Percentiles rank a stretch among this genome's conserved stretches.
phyloP scores from a whole-genome alignment of 2,888 invertebrate genomes.

The Pseudoips prasinana region DNA sequence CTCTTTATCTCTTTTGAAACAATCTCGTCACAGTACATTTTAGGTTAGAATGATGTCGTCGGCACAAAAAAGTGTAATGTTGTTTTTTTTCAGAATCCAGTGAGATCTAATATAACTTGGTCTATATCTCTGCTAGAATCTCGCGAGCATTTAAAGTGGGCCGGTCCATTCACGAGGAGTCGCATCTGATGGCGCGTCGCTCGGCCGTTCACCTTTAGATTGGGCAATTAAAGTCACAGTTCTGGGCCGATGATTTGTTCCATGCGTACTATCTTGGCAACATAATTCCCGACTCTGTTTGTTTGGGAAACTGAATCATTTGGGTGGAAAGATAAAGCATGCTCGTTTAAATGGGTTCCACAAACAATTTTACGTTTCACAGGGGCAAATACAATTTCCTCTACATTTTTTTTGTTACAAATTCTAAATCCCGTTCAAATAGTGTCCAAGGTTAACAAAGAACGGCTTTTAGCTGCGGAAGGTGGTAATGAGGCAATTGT shows the following conservation, averaged over 20 bases:
- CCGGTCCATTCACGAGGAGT: constrained; percentile 65
- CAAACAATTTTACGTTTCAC: constrained; percentile 24
- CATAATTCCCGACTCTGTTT: constrained; percentile 27
- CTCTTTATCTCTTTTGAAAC: constrained; percentile 17
- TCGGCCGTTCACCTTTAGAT: constrained; percentile 57
- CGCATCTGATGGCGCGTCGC: constrained; percentile 43
- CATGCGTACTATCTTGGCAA: constrained; percentile 24
- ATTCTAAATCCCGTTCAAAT: constrained; percentile 43
- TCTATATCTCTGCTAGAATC: constrained; percentile 44
- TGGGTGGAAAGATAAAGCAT: constrained; percentile 15
- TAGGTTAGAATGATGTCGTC: constrained; percentile 9
- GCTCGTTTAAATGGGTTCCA: constrained; percentile 21
- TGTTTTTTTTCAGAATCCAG: constrained; percentile 36
- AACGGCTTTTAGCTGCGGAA: constrained; percentile 44
- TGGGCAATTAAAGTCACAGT: constrained; percentile 53
- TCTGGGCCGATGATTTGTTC: constrained; percentile 39
- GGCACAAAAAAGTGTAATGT: constrained; percentile 20
- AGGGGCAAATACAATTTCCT: constrained; percentile 24
- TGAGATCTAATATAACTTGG: constrained; percentile 29
- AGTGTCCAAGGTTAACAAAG: constrained; percentile 45
- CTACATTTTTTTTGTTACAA: constrained; percentile 31
- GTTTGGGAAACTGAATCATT: constrained; percentile 23
- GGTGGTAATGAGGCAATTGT: constrained; percentile 57
- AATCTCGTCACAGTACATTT: constrained; percentile 16
- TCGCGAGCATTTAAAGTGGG: constrained; percentile 41